Conservation (phyloP, 2,113 vertebrate genomes). For the Bombycilla garrulus region DNA sequence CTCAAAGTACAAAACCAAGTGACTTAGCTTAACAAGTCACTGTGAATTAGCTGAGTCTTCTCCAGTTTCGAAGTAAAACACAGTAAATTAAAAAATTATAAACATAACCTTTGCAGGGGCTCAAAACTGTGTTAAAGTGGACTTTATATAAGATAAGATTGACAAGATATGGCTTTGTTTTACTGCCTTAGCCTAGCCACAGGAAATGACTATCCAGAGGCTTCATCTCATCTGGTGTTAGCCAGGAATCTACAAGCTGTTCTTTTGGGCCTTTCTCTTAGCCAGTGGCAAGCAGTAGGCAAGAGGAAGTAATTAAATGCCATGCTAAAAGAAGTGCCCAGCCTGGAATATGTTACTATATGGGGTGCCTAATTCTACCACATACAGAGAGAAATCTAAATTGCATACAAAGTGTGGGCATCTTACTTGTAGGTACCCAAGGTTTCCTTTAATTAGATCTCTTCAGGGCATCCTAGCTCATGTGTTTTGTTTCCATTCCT, state of each 20-base stretch:
- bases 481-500: neutral
- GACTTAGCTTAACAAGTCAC: neutral
- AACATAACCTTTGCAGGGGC: neutral
- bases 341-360: neutral
- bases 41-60: neutral
- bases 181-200: neutral
- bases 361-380: neutral
- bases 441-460: neutral
- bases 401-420: neutral
- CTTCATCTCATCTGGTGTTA: neutral
- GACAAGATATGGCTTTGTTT: neutral
- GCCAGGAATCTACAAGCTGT: neutral
- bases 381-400: neutral
- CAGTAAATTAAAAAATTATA: neutral
- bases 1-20: neutral
- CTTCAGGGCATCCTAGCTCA: neutral
- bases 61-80: neutral
- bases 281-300: neutral
- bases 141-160: neutral
- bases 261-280: neutral
- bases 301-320: neutral
- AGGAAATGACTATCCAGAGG: neutral
- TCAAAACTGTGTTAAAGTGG: neutral
- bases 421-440: neutral
- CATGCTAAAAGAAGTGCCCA: neutral